Evolutionary conservation across 2,113 vertebrate genomes (phyloP), one percentile per base, ranked within the genome.

Genomic region (Serinus canaria): DNA sequence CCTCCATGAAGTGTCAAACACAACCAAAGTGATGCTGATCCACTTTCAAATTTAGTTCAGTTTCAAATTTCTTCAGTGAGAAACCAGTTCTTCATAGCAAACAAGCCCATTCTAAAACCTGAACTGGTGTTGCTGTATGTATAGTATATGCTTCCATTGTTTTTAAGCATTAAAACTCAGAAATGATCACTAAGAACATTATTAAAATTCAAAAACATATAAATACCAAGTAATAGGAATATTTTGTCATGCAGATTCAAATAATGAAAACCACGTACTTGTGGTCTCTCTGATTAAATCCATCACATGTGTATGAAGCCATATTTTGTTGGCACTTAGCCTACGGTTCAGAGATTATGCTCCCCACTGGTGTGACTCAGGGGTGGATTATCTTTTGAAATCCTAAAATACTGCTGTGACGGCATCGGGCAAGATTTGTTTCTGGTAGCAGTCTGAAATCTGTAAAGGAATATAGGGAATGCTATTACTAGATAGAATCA

Each of bases 331-430:
- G 43, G 33, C 50, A 77, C 55, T 92, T 87, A 55, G 43, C 35
- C 72, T 83, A 8, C 76, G 41, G 30, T 86, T 90, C 63, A 90
- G 20, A 43, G 39, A 92, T 97, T 96, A 93, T 76, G 70, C 21
- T 33, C 55, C 50, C 22, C 35, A 59, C 58, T 74, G 63, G 50
- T 88, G 46, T 95, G 72, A 91, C 22, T 91, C 52, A 52, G 50
- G 44, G 31, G 25, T 56, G 53, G 73, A 85, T 96, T 95, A 91
- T 76, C n/a, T 87, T 96, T 53, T 70, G 63, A 94, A 87, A 92
- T 92, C 82, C 84, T 83, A 50, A 90, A 90, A 84, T 88, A 39
- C 70, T 66, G 33, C 58, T 78, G 10, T 66, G 78, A 66, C 18
- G 73, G n/a, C 58, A 28, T 37, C 89, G 33, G 21, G 31, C 24